Percentiles rank a stretch among this genome's conserved stretches.
phyloP scores from a whole-genome alignment of 2,888 invertebrate genomes.

The Perithous albicinctus region DNA sequence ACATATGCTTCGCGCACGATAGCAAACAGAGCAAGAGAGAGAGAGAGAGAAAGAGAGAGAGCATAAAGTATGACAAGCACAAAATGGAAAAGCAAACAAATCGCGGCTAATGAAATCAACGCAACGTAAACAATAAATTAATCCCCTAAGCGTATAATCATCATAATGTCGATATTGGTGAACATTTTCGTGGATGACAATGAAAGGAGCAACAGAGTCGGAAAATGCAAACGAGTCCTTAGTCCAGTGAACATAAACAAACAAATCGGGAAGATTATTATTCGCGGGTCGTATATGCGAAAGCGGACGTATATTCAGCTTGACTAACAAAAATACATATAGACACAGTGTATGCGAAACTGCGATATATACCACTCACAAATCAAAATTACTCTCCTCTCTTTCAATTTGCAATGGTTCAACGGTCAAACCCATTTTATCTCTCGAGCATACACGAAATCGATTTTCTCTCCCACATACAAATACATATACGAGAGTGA shows the following conservation, averaged over 20 bases:
- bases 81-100: not conserved
- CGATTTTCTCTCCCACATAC: slow-evolving; percentile 14
- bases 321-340: no score
- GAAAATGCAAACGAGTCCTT: slow-evolving; percentile 20
- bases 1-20: not conserved
- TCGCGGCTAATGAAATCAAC: not conserved
- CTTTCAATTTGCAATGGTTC: slow-evolving; percentile 59
- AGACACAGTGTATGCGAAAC: slow-evolving; percentile 13
- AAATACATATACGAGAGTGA: not conserved
- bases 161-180: not conserved
- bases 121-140: not conserved
- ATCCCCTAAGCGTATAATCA: not conserved
- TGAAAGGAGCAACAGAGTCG: not conserved
- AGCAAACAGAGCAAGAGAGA: no score
- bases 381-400: slow-evolving; percentile 58
- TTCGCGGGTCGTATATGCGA: not conserved
- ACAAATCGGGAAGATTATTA: slow-evolving; percentile 22
- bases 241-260: slow-evolving; percentile 2
- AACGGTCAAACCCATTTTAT: slow-evolving; percentile 61
- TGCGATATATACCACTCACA: slow-evolving; percentile 31
- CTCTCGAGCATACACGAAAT: slow-evolving; percentile 28
- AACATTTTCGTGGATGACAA: not conserved
- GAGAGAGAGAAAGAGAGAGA: no score
- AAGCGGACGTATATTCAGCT: not conserved
- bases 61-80: no score